Evolutionary conservation across 2,113 vertebrate species (phyloP).

Genomic region (Lanius collurio): DNA sequence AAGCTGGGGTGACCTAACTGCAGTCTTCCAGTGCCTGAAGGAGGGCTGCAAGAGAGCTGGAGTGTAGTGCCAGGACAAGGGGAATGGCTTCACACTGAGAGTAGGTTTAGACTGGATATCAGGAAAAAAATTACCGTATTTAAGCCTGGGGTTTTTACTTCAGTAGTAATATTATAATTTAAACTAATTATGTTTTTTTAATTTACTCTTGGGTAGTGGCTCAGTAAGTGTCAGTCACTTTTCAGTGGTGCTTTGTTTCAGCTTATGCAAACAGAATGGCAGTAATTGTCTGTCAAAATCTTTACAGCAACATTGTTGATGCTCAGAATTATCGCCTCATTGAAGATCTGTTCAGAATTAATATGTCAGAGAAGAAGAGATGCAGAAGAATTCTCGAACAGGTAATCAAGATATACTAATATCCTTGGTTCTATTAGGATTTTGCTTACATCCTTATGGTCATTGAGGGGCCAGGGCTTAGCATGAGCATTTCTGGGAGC

Average conservation of each 20-base stretch:
- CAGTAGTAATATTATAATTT: background rate
- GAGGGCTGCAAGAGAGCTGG: background rate
- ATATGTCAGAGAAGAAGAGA: constrained; percentile 92
- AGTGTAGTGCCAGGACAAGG: background rate
- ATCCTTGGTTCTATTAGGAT: background rate
- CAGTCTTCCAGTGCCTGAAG: background rate
- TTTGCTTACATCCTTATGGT: background rate
- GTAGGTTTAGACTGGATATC: background rate
- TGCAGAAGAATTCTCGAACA: constrained; percentile 95
- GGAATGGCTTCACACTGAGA: background rate
- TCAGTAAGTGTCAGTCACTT: background rate
- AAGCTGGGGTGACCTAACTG: background rate
- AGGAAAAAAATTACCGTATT: background rate
- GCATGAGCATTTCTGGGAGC: background rate
- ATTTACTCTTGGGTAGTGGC: background rate
- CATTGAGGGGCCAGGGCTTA: background rate
- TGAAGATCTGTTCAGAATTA: constrained; percentile 93
- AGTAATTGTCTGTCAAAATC: background rate
- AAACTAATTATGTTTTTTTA: background rate
- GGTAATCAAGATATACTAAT: constrained; percentile 65
- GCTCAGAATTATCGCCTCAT: constrained; percentile 94
- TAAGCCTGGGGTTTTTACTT: background rate
- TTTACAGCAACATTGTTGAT: constrained; percentile 92
- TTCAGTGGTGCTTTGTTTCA: background rate
- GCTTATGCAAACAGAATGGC: background rate